A percentile compares a stretch with the other conserved stretches of the same genome.
Evolutionary conservation across 2,888 invertebrate genomes (phyloP).

Genomic region (Lepidochrysops patricia): DNA sequence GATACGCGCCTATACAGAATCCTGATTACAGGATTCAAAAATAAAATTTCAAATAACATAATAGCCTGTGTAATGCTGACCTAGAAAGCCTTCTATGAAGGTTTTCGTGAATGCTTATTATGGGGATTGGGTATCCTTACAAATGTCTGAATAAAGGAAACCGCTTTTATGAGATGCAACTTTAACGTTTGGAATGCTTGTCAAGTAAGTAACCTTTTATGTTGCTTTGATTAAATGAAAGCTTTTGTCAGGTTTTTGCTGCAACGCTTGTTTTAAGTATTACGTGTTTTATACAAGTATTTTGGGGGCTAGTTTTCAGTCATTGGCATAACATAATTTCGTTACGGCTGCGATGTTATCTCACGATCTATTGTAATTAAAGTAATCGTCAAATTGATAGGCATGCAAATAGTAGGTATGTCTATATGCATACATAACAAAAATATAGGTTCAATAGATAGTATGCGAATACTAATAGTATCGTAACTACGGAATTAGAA

Average conservation of each 20-base stretch:
- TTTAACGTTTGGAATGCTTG: neutral
- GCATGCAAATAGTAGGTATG: too few relatives aligned
- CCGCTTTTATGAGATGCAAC: conserved; percentile 10
- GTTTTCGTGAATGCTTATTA: conserved; percentile 3
- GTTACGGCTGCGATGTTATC: too few relatives aligned
- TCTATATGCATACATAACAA: too few relatives aligned
- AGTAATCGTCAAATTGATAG: too few relatives aligned
- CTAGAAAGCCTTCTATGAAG: conserved; percentile 1
- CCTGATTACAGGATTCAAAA: neutral
- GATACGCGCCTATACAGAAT: neutral
- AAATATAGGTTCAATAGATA: too few relatives aligned
- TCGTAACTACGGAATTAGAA: too few relatives aligned
- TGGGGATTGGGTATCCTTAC: conserved; percentile 12
- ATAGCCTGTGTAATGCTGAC: neutral
- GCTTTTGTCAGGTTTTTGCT: neutral
- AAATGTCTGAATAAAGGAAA: conserved; percentile 8
- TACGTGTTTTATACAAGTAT: neutral
- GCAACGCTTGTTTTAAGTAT: neutral
- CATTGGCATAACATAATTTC: too few relatives aligned
- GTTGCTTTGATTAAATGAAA: neutral
- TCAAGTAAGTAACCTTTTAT: neutral
- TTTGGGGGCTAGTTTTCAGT: too few relatives aligned
- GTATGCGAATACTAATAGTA: too few relatives aligned
- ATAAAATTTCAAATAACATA: conserved; percentile 6
- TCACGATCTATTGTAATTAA: too few relatives aligned